Conservation (phyloP, 2,113 vertebrate species). For the Scartelaos histophorus region DNA sequence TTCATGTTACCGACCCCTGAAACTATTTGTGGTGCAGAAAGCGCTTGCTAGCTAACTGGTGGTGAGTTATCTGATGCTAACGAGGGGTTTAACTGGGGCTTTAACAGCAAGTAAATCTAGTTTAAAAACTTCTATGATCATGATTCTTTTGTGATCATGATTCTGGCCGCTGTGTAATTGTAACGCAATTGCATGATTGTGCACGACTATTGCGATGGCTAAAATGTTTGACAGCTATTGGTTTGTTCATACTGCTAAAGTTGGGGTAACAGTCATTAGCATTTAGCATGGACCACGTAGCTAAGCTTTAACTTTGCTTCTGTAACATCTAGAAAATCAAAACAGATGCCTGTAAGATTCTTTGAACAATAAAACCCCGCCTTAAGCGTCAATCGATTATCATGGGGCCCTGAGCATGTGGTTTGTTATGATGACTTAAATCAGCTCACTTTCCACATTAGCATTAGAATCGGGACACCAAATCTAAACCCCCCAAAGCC, state of each 20-base stretch:
- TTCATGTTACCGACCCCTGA: slow-evolving; percentile 5
- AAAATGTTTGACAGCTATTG: background rate
- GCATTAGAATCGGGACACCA: background rate
- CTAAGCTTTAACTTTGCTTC: slow-evolving; percentile 12
- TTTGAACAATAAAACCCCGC: background rate
- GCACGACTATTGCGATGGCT: too few relatives aligned
- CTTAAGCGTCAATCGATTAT: background rate
- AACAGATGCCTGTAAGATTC: too few relatives aligned
- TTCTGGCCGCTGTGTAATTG: background rate
- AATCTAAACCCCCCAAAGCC: background rate
- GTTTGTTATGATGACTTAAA: background rate
- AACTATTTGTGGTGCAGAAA: slow-evolving; percentile 27
- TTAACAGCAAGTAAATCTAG: background rate
- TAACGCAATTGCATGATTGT: background rate
- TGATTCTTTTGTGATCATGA: too few relatives aligned
- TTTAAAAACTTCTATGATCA: background rate
- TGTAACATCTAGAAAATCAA: too few relatives aligned
- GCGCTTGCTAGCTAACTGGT: slow-evolving; percentile 40
- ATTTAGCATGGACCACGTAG: slow-evolving; percentile 30
- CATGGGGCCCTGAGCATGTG: background rate
- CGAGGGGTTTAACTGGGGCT: slow-evolving; percentile 15
- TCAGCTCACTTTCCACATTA: slow-evolving; percentile 8
- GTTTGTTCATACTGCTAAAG: background rate
- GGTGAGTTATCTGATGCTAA: slow-evolving; percentile 56
- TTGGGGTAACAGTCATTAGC: slow-evolving; percentile 15